Conservation (phyloP, 1,140 invertebrate species). For the Lethrus apterus region DNA sequence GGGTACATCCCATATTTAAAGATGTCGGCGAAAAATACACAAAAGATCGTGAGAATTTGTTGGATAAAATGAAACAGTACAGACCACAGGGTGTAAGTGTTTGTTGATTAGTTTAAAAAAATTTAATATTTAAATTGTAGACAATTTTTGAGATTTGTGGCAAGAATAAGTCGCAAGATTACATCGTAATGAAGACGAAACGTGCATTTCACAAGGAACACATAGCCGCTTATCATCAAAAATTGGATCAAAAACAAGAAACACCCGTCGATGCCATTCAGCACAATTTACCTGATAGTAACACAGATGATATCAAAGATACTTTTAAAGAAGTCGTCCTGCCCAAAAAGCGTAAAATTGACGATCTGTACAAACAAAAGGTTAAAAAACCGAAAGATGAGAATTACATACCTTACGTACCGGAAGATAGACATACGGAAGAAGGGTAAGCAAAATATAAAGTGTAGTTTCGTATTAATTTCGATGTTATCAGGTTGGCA, state of each 20-base stretch:
- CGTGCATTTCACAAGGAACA: constrained; percentile 55
- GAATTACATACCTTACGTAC: constrained; percentile 81
- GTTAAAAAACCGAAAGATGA: constrained; percentile 53
- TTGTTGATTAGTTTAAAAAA: constrained; percentile 10
- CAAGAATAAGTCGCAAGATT: constrained; percentile 67
- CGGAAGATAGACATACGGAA: constrained; percentile 81
- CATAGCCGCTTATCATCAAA: constrained; percentile 45
- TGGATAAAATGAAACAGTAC: constrained; percentile 76
- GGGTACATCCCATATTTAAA: constrained; percentile 54
- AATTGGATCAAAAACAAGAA: constrained; percentile 42
- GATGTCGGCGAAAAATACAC: constrained; percentile 21
- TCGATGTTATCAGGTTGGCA: constrained; percentile 45
- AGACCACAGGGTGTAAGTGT: constrained; percentile 70
- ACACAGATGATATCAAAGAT: constrained; percentile 35
- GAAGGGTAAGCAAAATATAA: constrained; percentile 56
- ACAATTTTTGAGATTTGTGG: constrained; percentile 91
- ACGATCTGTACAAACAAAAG: constrained; percentile 47
- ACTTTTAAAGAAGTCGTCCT: constrained; percentile 45
- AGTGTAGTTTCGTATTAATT: background rate
- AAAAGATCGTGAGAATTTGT: constrained; percentile 46
- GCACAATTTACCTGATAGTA: constrained; percentile 24
- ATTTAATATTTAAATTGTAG: constrained; percentile 48
- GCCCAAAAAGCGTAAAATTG: constrained; percentile 52
- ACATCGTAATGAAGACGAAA: constrained; percentile 66
- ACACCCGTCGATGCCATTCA: constrained; percentile 30